Conservation (phyloP, 2,113 vertebrate genomes). For the Malurus elegans region DNA sequence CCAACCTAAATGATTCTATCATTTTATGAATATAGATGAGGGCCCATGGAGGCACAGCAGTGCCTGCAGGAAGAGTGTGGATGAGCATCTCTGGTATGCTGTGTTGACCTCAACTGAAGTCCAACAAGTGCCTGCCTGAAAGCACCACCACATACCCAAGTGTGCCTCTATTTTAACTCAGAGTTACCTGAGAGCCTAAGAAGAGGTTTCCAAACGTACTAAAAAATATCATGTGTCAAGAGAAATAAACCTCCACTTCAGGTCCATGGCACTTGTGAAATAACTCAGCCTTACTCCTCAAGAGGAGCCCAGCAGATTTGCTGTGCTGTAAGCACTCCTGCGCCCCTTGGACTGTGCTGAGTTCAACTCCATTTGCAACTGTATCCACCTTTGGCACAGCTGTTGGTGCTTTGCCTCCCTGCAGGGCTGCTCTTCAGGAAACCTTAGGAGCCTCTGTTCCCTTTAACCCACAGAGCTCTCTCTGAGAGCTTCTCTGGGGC, state of each 20-base stretch:
- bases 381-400: neutral
- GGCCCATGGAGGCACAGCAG: neutral
- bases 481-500: neutral
- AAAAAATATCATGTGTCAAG: neutral
- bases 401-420: neutral
- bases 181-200: neutral
- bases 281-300: neutral
- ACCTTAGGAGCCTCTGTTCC: neutral
- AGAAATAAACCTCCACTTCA: neutral
- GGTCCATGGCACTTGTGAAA: neutral
- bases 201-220: neutral
- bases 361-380: neutral
- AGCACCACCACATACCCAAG: neutral
- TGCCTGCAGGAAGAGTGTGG: neutral
- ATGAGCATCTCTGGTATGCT: neutral
- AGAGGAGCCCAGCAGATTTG: neutral
- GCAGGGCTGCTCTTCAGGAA: neutral
- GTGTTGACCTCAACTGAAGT: neutral
- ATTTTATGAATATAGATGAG: neutral
- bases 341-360: neutral
- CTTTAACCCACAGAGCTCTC: neutral
- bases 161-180: neutral
- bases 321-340: neutral
- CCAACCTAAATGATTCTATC: neutral
- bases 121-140: neutral